A percentile compares a stretch with the other conserved stretches of the same genome.
phyloP scores from a whole-genome alignment of 2,888 invertebrate genomes.

The Candidula unifasciata region DNA sequence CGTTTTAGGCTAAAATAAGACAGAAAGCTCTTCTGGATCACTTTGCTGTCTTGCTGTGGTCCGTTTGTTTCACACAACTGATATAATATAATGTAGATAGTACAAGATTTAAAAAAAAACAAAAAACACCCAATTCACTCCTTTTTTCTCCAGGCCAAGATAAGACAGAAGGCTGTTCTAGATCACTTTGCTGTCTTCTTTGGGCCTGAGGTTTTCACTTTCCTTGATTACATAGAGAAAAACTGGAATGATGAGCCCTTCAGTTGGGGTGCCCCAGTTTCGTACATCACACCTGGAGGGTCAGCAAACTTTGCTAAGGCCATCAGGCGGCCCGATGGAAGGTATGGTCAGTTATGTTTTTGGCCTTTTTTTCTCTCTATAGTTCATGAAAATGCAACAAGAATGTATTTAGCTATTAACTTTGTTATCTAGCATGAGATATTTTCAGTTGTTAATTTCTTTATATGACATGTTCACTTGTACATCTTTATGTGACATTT shows the following conservation, averaged over 20 bases:
- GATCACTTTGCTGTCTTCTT: constrained; percentile 74
- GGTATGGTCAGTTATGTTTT: constrained; percentile 58
- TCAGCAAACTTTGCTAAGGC: constrained; percentile 69
- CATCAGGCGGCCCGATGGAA: constrained; percentile 69
- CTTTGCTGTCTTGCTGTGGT: constrained; percentile 76
- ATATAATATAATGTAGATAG: no score
- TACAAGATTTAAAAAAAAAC: no score
- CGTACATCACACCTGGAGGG: constrained; percentile 71
- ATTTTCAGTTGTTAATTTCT: no score
- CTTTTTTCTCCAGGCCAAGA: constrained; percentile 61
- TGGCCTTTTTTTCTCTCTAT: neutral
- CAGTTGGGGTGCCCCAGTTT: constrained; percentile 75
- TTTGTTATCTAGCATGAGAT: no score
- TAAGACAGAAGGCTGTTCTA: constrained; percentile 76
- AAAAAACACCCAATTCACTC: no score
- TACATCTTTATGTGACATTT: no score
- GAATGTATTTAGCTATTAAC: neutral
- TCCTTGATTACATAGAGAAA: constrained; percentile 75
- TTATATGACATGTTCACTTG: no score
- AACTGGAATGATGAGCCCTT: constrained; percentile 76
- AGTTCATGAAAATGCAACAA: neutral
- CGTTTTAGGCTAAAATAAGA: constrained; percentile 70
- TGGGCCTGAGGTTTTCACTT: constrained; percentile 69
- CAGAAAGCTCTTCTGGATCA: constrained; percentile 75
- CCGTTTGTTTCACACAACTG: no score